Conservation (phyloP, 1,140 invertebrate genomes). For the Pseudomyrmex cubaensis region DNA sequence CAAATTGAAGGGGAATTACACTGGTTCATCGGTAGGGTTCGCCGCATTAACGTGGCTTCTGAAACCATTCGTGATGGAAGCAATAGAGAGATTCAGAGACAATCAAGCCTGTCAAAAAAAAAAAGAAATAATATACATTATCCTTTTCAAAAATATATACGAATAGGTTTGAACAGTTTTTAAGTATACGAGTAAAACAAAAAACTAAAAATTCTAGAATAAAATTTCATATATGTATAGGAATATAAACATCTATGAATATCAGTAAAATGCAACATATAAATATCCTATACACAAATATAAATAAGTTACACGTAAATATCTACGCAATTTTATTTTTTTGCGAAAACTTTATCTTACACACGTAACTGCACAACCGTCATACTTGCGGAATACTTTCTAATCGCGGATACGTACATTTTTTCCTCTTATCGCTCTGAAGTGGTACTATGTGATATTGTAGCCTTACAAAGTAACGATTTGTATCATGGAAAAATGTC, state of each 20-base stretch:
- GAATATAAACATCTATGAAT: too few relatives aligned
- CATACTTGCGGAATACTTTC: not conserved
- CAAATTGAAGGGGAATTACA: slow-evolving; percentile 31
- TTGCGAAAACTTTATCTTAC: not conserved
- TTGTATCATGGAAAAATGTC: not conserved
- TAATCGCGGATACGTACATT: slow-evolving; percentile 21
- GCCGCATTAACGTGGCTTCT: slow-evolving; percentile 28
- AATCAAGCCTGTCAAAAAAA: too few relatives aligned
- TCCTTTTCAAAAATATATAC: not conserved
- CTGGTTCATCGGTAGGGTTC: slow-evolving; percentile 23
- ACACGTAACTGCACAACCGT: too few relatives aligned
- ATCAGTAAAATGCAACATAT: too few relatives aligned
- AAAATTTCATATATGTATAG: too few relatives aligned
- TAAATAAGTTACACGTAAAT: too few relatives aligned
- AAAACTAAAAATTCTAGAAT: too few relatives aligned
- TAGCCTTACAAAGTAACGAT: slow-evolving; percentile 14
- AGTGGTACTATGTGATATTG: slow-evolving; percentile 50
- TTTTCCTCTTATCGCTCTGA: slow-evolving; percentile 48
- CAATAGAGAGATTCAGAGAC: slow-evolving; percentile 36
- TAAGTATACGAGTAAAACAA: not conserved
- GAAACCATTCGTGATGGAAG: slow-evolving; percentile 25
- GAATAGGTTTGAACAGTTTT: not conserved
- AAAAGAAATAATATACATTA: not conserved
- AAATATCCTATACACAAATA: too few relatives aligned
- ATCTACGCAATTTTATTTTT: too few relatives aligned